Base-by-base conservation (phyloP, 2,113 vertebrate species). In the Blennius ocellaris region DNA sequence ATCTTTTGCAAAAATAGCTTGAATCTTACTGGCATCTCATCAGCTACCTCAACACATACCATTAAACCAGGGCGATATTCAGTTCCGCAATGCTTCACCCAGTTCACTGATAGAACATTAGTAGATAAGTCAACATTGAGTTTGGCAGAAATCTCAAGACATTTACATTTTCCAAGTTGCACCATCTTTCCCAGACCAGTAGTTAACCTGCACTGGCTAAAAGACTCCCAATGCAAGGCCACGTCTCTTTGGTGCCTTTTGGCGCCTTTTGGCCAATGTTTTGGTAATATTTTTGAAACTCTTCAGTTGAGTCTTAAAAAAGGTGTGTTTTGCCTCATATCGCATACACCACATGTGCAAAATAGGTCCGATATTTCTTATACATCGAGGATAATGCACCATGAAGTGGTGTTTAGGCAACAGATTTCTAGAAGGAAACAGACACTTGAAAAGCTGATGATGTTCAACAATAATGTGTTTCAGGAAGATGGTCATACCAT, bases 401-500 rank as follows among this genome's bases (percentile, higher is more conserved):
- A 78, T 64, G 6, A 78, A 72, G 48, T 78, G 68, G 66, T 72
- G 61, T 36, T 66, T 67, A 15, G 63, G 69, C 8, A 73, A 41
- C 10, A 63, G 63, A 21, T 62, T 67, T 53, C 7, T 50, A 6
- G 40, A 1, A 61, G 56, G 61, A 79, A 54, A 55, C 3, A 79
- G 1, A 6, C 6, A 7, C 11, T 79, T 73, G 17, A 67, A 79
- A 47, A 73, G 50, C 30, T 38, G 9, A 50, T 73, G 62, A 53
- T 83, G 70, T n/a, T 78, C 63, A 62, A 52, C 12, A 30, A 84
- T 74, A 6, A 88, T 45, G 40, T 84, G 53, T 57, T 80, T 88
- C 8, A 83, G 64, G 54, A 48, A 84, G 4, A 52, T 64, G n/a
- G 76, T 75, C 69, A 78, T 75, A 48, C 73, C 76, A 36, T 78